Conservation (phyloP, 2,113 vertebrate species). For the Azemiops feae region DNA sequence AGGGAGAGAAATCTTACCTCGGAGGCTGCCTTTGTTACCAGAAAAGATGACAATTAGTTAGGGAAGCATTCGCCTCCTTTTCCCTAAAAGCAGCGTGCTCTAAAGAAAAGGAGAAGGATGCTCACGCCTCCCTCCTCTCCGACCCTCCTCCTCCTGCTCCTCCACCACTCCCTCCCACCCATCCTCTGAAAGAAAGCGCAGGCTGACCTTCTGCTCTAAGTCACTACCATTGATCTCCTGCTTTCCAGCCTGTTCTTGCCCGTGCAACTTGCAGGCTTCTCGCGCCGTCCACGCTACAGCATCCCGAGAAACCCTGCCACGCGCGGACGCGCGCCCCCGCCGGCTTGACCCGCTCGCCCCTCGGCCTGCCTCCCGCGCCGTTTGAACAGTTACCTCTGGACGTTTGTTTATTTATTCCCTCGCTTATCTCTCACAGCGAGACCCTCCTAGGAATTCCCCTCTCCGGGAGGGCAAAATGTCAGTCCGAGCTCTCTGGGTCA, state of each 20-base stretch:
- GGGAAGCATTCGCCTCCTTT: conserved; percentile 49
- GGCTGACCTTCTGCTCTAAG: conserved; percentile 34
- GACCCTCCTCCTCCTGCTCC: conserved; percentile 37
- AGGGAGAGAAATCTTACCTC: conserved; percentile 55
- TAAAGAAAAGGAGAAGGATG: conserved; percentile 65
- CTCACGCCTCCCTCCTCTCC: conserved; percentile 45
- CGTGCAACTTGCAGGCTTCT: conserved; percentile 7
- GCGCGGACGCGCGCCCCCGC: conserved; percentile 41
- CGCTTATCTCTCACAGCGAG: neutral
- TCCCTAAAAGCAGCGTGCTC: conserved; percentile 59
- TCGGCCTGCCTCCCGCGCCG: neutral
- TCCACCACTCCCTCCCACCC: conserved; percentile 22
- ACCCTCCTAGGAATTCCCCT: neutral
- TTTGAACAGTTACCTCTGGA: neutral
- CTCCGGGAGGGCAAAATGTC: neutral
- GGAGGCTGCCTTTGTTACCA: conserved; percentile 64
- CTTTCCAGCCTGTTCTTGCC: conserved; percentile 20
- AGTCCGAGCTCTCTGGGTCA: neutral
- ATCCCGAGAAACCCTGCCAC: conserved; percentile 18
- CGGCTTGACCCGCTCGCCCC: neutral
- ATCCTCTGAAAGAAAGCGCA: conserved; percentile 31
- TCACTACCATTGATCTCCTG: conserved; percentile 56
- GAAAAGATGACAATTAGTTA: conserved; percentile 55
- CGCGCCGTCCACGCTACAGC: conserved; percentile 13
- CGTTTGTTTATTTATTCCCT: neutral